Evolutionary conservation across 2,888 invertebrate genomes (phyloP), one percentile per base, ranked within the genome.

Genomic region (Stenoptilia bipunctidactyla): DNA sequence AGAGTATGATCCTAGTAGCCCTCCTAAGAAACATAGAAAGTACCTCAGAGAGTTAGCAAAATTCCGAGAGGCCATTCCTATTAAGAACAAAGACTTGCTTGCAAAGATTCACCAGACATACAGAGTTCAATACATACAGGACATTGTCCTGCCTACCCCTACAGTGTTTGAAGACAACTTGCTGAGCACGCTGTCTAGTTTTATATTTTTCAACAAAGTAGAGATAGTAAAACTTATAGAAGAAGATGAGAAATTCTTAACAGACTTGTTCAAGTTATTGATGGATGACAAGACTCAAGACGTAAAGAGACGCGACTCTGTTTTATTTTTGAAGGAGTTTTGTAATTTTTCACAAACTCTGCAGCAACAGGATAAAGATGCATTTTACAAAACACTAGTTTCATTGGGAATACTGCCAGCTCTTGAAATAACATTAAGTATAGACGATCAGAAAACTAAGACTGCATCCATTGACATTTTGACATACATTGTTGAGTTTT

Each of bases 101-200:
- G 93, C 96, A 41, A 99, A 99, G 88, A 99, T 99, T 56, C 99
- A 99, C 84, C 98, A 99, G 85, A 99, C 98, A 41, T 99, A 98
- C 84, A 90, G 98, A 73, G 98, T 99, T 63, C 99, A 99, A 86
- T 99, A 99, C 82, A 98, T 99, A 61, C 94, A 95, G 68, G 99
- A 99, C 83, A 97, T 98, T 58, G 98, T 99, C 58, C 86, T 99
- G 66, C 99, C 99, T 15, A 96, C 98, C 37, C 98, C 99, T 9
- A 97, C 97, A 53, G 95, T 99, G 57, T 99, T 98, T 79, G 99
- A 99, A 71, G 99, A 99, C 76, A 99, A 98, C 74, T 92, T 98
- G 90, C 88, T 99, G 50, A 97, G 97, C 61, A 96, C 97, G 45
- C 86, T 99, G 61, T 96, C 94, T 69, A 98, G 97, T 87, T 98